These are phyloP conservation scores for Torymus texanus DNA, from an alignment of 2,888 invertebrate genomes.

Conservation along the genomic window DNA sequence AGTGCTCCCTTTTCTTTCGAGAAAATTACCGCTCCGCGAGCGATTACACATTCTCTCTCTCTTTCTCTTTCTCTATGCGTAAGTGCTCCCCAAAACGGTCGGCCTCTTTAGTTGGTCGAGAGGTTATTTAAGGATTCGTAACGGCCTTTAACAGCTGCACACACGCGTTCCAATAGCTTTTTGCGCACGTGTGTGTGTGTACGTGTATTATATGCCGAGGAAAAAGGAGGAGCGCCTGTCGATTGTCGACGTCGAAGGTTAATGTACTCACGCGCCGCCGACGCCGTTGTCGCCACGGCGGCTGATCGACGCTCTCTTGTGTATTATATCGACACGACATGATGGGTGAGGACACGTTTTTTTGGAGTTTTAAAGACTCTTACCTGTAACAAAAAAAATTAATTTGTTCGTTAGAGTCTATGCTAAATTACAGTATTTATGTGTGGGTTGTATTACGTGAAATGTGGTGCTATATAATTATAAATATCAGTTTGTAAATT, in stretches of 20 bases:
- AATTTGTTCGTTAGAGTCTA: too few species aligned
- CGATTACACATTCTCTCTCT: slow-evolving; percentile 1
- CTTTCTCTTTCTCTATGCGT: not conserved
- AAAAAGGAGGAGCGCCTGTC: slow-evolving; percentile 7
- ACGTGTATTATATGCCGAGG: too few species aligned
- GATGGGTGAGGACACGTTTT: not conserved
- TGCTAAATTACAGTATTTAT: too few species aligned
- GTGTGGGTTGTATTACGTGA: too few species aligned
- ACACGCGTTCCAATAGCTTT: slow-evolving; percentile 3
- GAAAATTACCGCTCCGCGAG: slow-evolving; percentile 25
- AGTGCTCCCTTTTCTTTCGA: slow-evolving; percentile 2
- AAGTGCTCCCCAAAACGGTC: not conserved
- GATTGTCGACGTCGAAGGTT: slow-evolving; percentile 34
- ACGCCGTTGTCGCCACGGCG: not conserved
- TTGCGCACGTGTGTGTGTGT: not conserved
- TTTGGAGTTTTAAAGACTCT: not conserved
- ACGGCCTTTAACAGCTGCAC: slow-evolving; percentile 32
- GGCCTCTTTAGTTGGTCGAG: not conserved
- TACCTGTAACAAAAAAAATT: slow-evolving; percentile 41
- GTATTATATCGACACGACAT: not conserved
- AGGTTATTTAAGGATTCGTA: slow-evolving; percentile 21
- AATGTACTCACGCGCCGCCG: slow-evolving; percentile 37
- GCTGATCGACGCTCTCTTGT: slow-evolving; percentile 27
- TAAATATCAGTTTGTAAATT: too few species aligned
- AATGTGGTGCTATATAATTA: too few species aligned